These are phyloP conservation scores for Sturnus vulgaris DNA, from an alignment of 2,113 vertebrate species.

Conservation along the genomic window DNA sequence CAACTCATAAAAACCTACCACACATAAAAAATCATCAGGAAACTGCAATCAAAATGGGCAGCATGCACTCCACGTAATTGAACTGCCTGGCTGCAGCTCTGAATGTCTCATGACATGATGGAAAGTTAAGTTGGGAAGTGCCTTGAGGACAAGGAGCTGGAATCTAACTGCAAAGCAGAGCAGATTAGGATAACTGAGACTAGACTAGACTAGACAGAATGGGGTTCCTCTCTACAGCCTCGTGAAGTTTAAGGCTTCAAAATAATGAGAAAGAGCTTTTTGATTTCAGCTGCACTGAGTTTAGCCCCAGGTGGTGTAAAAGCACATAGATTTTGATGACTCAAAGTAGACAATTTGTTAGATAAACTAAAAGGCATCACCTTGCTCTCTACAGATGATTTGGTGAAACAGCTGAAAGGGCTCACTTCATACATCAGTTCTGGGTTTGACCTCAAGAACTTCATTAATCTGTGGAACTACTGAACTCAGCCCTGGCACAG, in stretches of 20 bases:
- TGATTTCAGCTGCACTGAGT: not conserved
- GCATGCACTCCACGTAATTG: rapidly evolving
- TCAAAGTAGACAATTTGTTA: not conserved
- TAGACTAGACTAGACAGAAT: not conserved
- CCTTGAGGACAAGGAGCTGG: not conserved
- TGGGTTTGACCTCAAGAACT: not conserved
- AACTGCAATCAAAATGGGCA: not conserved
- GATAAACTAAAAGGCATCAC: not conserved
- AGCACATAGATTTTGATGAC: not conserved
- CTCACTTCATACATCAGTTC: not conserved
- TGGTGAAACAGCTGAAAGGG: not conserved
- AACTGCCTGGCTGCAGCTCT: not conserved
- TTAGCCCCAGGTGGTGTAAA: not conserved
- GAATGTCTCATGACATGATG: not conserved
- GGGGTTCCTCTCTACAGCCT: not conserved
- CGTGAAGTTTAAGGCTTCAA: not conserved
- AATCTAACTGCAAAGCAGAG: not conserved
- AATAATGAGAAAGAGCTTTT: not conserved
- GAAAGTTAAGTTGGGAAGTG: not conserved
- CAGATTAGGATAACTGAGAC: not conserved
- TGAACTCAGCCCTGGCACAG: not conserved
- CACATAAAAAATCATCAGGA: not conserved
- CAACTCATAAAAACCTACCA: not conserved
- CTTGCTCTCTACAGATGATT: not conserved
- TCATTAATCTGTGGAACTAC: not conserved